Evolutionary conservation across 2,888 invertebrate species (phyloP).

Genomic region (Lasioglossum malachurum): DNA sequence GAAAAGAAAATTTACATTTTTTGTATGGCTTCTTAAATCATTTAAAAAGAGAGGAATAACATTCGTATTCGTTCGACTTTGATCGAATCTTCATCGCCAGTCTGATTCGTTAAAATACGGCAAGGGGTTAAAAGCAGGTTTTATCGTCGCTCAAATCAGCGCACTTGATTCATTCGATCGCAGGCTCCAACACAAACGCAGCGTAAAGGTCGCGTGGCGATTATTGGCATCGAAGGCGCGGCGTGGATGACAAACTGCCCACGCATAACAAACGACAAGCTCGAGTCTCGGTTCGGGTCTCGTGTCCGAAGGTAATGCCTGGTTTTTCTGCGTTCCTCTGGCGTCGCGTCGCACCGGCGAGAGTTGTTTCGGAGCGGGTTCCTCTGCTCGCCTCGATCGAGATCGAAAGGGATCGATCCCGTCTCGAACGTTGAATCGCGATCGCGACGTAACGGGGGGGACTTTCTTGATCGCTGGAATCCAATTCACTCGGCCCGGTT

Average conservation of each 20-base stretch:
- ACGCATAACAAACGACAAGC: constrained; percentile 22
- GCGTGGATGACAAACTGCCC: constrained; percentile 35
- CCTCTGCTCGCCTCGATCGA: background rate
- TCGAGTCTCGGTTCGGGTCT: background rate
- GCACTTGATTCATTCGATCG: background rate
- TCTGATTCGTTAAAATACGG: too few species aligned
- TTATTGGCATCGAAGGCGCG: constrained; percentile 42
- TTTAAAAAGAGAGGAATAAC: too few species aligned
- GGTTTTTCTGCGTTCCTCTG: background rate
- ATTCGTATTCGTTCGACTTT: too few species aligned
- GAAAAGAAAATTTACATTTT: too few species aligned
- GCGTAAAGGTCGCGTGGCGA: constrained; percentile 55
- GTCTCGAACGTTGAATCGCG: background rate
- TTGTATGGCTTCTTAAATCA: too few species aligned
- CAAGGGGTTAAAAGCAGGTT: background rate
- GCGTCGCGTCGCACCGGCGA: background rate
- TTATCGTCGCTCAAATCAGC: background rate
- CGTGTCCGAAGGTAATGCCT: background rate
- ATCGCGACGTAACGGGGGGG: background rate
- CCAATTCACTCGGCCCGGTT: background rate
- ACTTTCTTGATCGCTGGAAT: constrained; percentile 12
- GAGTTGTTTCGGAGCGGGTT: constrained; percentile 13
- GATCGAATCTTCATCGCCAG: too few species aligned
- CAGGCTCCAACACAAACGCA: background rate
- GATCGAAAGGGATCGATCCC: constrained; percentile 6